Conservation (phyloP, 1,140 invertebrate genomes). For the Nasonia longicornis region DNA sequence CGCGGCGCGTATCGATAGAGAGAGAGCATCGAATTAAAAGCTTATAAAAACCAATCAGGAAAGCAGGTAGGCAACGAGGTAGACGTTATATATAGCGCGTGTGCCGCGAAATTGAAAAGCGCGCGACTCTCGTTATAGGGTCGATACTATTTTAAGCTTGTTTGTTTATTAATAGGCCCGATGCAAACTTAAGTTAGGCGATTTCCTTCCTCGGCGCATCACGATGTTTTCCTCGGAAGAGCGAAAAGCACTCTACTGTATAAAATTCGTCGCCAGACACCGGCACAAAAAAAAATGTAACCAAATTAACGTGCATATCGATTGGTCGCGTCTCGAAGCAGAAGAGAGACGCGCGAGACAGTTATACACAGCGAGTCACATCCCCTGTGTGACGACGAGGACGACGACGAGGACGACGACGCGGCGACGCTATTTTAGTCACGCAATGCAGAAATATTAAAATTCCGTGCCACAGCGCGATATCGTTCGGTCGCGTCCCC, state of each 20-base stretch:
- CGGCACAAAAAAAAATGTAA: not conserved
- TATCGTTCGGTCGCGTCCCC: slow-evolving; percentile 45
- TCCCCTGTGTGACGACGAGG: not conserved
- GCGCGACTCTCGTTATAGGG: not conserved
- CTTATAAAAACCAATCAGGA: not conserved
- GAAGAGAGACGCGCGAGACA: not conserved
- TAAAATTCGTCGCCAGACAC: not conserved
- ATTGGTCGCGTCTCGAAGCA: not conserved
- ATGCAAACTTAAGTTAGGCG: not conserved
- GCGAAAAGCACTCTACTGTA: not conserved
- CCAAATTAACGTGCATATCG: slow-evolving; percentile 34
- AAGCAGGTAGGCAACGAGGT: not conserved
- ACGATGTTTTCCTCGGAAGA: not conserved
- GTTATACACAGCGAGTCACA: not conserved
- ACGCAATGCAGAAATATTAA: slow-evolving; percentile 58
- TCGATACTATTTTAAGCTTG: slow-evolving; percentile 9
- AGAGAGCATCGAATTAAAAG: not conserved
- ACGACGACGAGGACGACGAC: slow-evolving; percentile 34
- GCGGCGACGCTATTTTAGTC: slow-evolving; percentile 52
- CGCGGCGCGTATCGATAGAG: not conserved
- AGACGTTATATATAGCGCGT: not conserved
- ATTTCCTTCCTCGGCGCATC: not conserved
- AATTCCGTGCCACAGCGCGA: slow-evolving; percentile 54
- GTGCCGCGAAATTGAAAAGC: not conserved
- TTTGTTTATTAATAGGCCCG: slow-evolving; percentile 7